These are phyloP conservation scores for Drosophila mayri DNA, from an alignment of 1,140 invertebrate genomes.

Conservation along the genomic window DNA sequence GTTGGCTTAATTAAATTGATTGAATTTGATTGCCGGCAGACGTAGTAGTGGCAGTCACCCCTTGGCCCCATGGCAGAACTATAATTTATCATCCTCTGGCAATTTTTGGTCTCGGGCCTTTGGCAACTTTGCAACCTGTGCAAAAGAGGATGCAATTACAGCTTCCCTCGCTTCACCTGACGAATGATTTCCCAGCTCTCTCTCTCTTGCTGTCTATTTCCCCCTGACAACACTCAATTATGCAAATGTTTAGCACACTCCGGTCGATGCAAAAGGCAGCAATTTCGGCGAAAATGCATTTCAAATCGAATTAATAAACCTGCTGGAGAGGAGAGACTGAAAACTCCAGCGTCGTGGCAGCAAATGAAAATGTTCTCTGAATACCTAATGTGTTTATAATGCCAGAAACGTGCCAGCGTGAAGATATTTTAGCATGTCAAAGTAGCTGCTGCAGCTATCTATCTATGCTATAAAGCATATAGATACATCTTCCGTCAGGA, in stretches of 20 bases:
- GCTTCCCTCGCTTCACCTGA: conserved; percentile 29
- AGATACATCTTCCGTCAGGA: conserved; percentile 60
- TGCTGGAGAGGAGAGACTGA: conserved; percentile 1
- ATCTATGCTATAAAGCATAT: conserved; percentile 27
- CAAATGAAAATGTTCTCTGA: conserved; percentile 69
- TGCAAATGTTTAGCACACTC: conserved; percentile 57
- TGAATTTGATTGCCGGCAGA: conserved; percentile 73
- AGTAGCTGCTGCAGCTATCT: conserved; percentile 22
- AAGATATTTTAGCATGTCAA: conserved; percentile 68
- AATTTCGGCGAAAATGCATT: conserved; percentile 73
- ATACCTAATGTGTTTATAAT: conserved; percentile 76
- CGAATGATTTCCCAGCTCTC: conserved; percentile 12
- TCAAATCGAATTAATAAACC: conserved; percentile 75
- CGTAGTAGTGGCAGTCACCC: conserved; percentile 11
- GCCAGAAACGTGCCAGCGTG: conserved; percentile 61
- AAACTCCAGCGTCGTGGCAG: conserved; percentile 14
- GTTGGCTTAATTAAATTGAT: conserved; percentile 77
- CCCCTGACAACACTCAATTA: conserved; percentile 54
- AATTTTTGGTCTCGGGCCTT: conserved; percentile 12
- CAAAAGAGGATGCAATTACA: conserved; percentile 43
- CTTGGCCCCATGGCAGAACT: background rate
- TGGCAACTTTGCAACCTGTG: conserved; percentile 14
- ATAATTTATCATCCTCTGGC: conserved; percentile 16
- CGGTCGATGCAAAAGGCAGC: conserved; percentile 43
- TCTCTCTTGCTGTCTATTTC: conserved; percentile 7